phyloP scores from a whole-genome alignment of 2,888 invertebrate genomes.

The Scelioninae gen. 2 region DNA sequence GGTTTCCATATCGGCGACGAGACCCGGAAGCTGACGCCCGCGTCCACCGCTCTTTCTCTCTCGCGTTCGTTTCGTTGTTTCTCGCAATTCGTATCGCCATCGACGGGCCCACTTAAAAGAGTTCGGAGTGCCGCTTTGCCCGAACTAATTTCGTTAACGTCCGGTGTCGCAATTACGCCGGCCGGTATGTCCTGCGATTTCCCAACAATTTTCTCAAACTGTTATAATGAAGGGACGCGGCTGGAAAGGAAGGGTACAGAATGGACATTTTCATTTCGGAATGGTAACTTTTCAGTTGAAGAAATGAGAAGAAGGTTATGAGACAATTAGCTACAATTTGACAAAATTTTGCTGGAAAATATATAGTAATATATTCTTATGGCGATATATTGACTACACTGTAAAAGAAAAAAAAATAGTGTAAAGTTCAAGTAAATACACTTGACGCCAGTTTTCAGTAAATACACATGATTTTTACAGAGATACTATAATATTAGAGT shows the following conservation, averaged over 20 bases:
- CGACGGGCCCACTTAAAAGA: constrained; percentile 48
- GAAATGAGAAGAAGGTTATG: no score
- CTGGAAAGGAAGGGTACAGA: neutral
- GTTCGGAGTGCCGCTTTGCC: constrained; percentile 31
- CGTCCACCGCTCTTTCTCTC: constrained; percentile 31
- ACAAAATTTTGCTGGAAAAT: no score
- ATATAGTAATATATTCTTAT: no score
- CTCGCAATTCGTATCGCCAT: constrained; percentile 44
- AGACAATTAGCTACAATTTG: no score
- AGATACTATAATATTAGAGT: no score
- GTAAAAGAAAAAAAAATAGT: no score
- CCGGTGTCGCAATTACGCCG: constrained; percentile 31
- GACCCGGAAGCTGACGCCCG: constrained; percentile 65
- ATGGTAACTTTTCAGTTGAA: no score
- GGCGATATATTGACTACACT: no score
- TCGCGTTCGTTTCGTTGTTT: constrained; percentile 33
- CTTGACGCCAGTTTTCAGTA: no score
- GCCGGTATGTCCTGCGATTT: constrained; percentile 15
- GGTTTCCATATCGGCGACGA: constrained; percentile 70
- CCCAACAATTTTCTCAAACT: neutral
- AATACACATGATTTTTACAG: no score
- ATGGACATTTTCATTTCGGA: no score
- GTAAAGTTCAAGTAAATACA: no score
- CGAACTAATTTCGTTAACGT: constrained; percentile 43
- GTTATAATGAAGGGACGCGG: neutral